Percentiles rank a stretch among this genome's conserved stretches.
Evolutionary conservation across 2,113 vertebrate genomes (phyloP).

Genomic region (Hippocampus guttulatus): DNA sequence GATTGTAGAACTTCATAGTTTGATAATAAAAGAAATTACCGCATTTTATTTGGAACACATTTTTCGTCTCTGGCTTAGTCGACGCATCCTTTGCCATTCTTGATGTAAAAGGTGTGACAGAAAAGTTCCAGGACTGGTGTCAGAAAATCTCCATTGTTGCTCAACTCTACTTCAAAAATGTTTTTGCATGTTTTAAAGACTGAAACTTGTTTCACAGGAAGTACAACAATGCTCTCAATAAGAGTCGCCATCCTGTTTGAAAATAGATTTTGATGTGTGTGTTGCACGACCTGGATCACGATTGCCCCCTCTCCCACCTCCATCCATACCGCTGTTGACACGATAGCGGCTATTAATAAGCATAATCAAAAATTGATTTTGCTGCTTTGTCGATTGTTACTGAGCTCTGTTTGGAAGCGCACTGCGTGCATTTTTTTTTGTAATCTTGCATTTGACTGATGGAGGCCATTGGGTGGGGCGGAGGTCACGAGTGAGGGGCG

Average conservation of each 20-base stretch:
- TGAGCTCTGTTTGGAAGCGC: constrained; percentile 7
- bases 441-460: constrained; percentile 28
- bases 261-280: constrained; percentile 88
- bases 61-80: neutral
- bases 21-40: neutral
- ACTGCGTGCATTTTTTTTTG: neutral
- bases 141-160: neutral
- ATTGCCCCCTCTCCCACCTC: constrained; percentile 35
- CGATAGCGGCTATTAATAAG: constrained; percentile 81
- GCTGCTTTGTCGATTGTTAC: constrained; percentile 53
- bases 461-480: constrained; percentile 28
- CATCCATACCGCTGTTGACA: constrained; percentile 76
- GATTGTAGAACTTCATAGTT: neutral
- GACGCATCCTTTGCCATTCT: no score
- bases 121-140: neutral
- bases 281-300: constrained; percentile 40
- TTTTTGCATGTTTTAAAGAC: neutral
- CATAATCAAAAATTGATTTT: constrained; percentile 76
- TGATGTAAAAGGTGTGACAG: no score
- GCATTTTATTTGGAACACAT: neutral
- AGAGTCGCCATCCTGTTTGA: constrained; percentile 92
- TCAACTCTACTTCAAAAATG: neutral
- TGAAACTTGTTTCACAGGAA: constrained; percentile 35
- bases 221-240: constrained; percentile 71
- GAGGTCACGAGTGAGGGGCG: constrained; percentile 29